Evolutionary conservation across 53 echinoderm and acorn worm genomes (phyloP).

Genomic region (Glandiceps talaboti): DNA sequence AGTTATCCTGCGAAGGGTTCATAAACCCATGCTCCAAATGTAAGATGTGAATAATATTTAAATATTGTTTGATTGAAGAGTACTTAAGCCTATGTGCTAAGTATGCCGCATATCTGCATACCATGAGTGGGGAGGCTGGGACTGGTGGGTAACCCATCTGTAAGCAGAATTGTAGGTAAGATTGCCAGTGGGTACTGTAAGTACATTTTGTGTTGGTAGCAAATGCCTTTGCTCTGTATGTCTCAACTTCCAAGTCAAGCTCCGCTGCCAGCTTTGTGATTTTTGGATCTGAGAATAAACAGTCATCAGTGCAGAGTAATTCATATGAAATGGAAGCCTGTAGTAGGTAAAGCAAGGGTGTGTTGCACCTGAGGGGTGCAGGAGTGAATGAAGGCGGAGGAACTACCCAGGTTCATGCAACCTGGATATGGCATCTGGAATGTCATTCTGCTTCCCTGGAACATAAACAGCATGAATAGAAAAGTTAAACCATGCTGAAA

Average conservation of each 20-base stretch:
- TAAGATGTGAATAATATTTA: neutral
- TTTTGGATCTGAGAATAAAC: neutral
- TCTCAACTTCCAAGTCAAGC: neutral
- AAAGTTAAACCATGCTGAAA: constrained; percentile 1
- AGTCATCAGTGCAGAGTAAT: neutral
- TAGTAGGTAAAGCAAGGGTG: too few species aligned
- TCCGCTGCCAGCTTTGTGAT: neutral
- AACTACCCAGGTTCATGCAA: neutral
- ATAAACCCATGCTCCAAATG: neutral
- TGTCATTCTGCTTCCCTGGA: neutral
- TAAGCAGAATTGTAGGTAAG: neutral
- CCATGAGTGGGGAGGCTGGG: neutral
- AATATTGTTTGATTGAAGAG: neutral
- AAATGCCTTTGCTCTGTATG: neutral
- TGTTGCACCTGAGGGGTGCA: too few species aligned
- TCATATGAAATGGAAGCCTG: too few species aligned
- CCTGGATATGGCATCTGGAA: constrained; percentile 3
- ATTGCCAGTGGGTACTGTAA: neutral
- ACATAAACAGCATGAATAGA: constrained; percentile 6
- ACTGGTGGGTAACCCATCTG: neutral
- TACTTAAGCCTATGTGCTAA: neutral
- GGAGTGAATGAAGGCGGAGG: neutral
- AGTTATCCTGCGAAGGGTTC: neutral
- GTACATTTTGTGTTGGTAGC: neutral
- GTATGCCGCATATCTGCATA: neutral